Percentiles rank a stretch among this genome's conserved stretches.
Conservation (phyloP, 2,113 vertebrate species). For the Pseudopipra pipra region DNA sequence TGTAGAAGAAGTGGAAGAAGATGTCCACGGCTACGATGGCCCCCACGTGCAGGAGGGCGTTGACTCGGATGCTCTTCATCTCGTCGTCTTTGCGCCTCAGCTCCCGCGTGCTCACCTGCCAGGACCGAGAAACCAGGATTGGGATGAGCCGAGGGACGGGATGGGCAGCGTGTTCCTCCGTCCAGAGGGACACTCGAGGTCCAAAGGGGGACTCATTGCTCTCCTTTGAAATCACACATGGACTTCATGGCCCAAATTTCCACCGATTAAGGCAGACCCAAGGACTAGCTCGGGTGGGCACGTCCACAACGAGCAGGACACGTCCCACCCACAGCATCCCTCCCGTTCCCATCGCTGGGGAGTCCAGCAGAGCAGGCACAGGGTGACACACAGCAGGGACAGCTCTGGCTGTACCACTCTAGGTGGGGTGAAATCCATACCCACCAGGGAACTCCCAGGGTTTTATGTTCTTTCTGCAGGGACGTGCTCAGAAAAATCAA, state of each 20-base stretch:
- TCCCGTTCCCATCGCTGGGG: not conserved
- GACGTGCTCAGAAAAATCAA: not conserved
- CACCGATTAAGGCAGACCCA: not conserved
- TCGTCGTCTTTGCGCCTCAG: constrained; percentile 82
- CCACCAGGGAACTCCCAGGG: not conserved
- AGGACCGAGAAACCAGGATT: not conserved
- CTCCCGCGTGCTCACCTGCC: constrained; percentile 81
- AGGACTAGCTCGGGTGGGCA: not conserved
- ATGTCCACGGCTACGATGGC: constrained; percentile 81
- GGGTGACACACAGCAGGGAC: not conserved
- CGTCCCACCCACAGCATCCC: not conserved
- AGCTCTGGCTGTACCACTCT: not conserved
- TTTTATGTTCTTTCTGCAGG: not conserved
- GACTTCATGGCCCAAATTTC: fast-evolving
- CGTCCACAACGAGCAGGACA: not conserved
- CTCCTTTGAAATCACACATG: not conserved
- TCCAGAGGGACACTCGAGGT: fast-evolving
- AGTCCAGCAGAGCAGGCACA: not conserved
- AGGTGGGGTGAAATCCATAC: not conserved
- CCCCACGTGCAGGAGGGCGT: constrained; percentile 76
- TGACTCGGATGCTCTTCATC: constrained; percentile 84
- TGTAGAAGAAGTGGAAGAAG: constrained; percentile 96
- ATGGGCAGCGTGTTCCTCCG: not conserved
- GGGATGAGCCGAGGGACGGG: not conserved
- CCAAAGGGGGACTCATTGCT: fast-evolving